Evolutionary conservation across 2,797 vertebrate genomes (phyloP), one percentile per base, ranked within the genome.

Genomic region (Meriones psammophilus): DNA sequence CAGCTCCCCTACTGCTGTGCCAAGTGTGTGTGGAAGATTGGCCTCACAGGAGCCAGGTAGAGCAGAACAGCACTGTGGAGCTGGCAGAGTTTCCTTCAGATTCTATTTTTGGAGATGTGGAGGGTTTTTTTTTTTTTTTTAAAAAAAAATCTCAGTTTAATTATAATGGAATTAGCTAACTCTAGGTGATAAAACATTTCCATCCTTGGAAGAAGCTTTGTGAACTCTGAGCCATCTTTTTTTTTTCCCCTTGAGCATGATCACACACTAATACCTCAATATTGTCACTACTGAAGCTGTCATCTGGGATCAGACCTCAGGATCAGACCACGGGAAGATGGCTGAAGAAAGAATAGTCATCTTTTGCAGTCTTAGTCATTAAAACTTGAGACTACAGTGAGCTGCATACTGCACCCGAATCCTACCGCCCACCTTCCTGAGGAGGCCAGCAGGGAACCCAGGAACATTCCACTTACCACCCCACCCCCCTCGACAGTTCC

Each of bases 91-190:
- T 97, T 96, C 89, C 54, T 96, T 97, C 96, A 97, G 81, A 79
- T 92, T 97, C 90, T 96, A 69, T 96, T 97, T 97, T 77, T 92
- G 93, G 89, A 98, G 68, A 22, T 84, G 78, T 95, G 94, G 93
- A 89, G 76, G n/a, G 68, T 26, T 86, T 54, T n/a, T n/a, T n/a
- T n/a, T n/a, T n/a, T n/a, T n/a, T n/a, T 66, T 76, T 71, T 1
- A 39, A 50, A 50, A 50, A 9, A 50, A 58, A 58, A 92, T 20
- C 84, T 93, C 96, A 97, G 77, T 28, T 3, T 95, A 97, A 97
- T 86, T 90, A 97, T 91, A 90, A 89, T 96, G 56, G 60, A 85
- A 90, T 94, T 88, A 97, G 85, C 50, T 88, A 95, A 92, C 81
- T 76, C 66, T 3, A 68, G 69, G 46, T 80, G 60, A 96, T 87